Evolutionary conservation across 2,113 vertebrate species (phyloP), one percentile per base, ranked within the genome.

Genomic region (Blennius ocellaris): DNA sequence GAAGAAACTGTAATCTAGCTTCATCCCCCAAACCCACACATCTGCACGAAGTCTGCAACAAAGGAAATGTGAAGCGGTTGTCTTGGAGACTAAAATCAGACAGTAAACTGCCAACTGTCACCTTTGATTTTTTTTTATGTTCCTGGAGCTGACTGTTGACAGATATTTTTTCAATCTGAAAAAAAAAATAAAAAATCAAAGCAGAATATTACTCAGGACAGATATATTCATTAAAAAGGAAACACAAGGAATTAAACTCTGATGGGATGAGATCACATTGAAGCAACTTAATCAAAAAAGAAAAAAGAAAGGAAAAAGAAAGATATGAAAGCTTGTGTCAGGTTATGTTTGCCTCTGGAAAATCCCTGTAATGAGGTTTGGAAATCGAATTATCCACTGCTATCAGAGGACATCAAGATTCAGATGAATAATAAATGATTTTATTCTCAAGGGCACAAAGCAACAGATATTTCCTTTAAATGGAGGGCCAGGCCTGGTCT

Each of bases 291-390:
- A 57, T 50, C 8, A 9, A 11, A 7, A 44, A n/a, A 15, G 40
- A 40, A 11, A 56, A 14, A 14, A 58, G 59, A 58, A 38, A 30
- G 4, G 21, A 30, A 30, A 30, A 30, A 30, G 53, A 66, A 2
- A 15, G 45, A 47, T 58, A 36, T 67, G 38, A 43, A 48, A 55
- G 69, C 30, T 30, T 52, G 11, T 69, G 65, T 45, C 47, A 54
- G 65, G 54, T 78, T 55, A 52, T 56, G 45, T 68, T 72, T 59
- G 60, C 6, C 12, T 61, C 17, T 66, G 67, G 60, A 66, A 76
- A 80, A 65, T 61, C 54, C n/a, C 39, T 40, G 44, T 73, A 76
- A 67, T 61, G 39, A 53, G 60, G 56, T 36, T 59, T 0, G 0
- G 30, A 68, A 72, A 70, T 73, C 11, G 59, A 63, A 71, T 70